Base-by-base conservation (phyloP, 2,888 invertebrate species). In the Andrena bucephala region DNA sequence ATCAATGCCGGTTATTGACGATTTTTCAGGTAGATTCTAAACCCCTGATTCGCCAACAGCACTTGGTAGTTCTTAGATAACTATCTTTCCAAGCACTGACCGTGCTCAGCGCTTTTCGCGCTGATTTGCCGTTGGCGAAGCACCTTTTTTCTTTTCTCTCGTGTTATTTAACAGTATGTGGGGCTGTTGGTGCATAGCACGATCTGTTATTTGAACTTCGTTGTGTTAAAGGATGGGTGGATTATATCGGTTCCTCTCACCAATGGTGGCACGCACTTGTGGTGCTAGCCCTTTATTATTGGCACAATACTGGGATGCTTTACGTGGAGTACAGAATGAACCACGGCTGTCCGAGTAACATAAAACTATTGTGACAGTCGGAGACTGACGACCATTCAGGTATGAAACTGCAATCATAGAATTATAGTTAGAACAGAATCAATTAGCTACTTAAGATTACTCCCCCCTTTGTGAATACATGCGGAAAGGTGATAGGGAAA, bases 241-340 rank as follows among this genome's bases (percentile, higher is more conserved):
- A 99, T 94, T 98, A 97, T 93, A 95, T 99, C 62, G 99, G 99
- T 0, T 98, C 98, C 89, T 99, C 98, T 50, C 99, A 99, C 94
- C 99, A 99, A 92, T 98, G 98, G 97, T 99, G 99, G 99, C 99
- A 99, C 94, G 95, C 98, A 33, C 95, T 99, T 75, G 97, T 99
- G 0, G 96, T 99, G 6, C 95, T 96, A 0, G 98, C 98, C 0
- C 96, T 99, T 66, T 97, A 98, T 93, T 99, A 98, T 94, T 99
- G 99, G 99, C 99, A 99, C 94, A 97, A 97, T 93, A 96, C 98
- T 3, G 98, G 97, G 69, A 96, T 97, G 95, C 95, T 97, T 92
- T 97, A 97, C 92, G 96, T 97, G 10, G 97, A 97, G 93, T 97
- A 97, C 93, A 94, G 97, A 67, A 96, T 97, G 95, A 96, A 96